Conservation (phyloP, 2,113 vertebrate species). For the Mixornis gularis region DNA sequence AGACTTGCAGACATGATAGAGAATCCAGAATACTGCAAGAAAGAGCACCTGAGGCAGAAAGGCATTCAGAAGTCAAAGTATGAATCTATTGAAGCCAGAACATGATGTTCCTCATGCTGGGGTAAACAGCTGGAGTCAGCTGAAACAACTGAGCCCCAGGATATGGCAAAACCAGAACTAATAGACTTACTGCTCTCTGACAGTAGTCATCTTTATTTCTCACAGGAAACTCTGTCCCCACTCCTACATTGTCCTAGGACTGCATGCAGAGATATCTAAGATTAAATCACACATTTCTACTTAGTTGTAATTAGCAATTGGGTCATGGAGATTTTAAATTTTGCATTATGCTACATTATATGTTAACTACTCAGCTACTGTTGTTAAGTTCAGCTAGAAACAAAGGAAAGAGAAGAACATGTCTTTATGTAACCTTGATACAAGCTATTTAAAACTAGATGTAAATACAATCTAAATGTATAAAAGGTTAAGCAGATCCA, state of each 20-base stretch:
- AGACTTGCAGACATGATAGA: background rate
- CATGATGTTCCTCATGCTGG: constrained; percentile 8
- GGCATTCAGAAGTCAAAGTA: constrained; percentile 21
- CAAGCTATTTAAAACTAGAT: background rate
- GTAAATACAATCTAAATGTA: background rate
- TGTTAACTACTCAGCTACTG: background rate
- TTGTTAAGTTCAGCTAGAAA: background rate
- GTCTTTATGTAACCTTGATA: background rate
- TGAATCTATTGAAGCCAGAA: background rate
- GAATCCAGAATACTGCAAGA: constrained; percentile 5
- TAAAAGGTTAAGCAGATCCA: background rate
- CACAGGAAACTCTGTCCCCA: background rate
- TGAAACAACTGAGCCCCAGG: constrained; percentile 39
- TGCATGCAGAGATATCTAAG: background rate
- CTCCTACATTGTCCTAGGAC: background rate
- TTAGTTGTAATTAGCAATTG: background rate
- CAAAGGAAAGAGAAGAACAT: background rate
- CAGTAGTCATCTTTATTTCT: background rate
- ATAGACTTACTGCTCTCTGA: background rate
- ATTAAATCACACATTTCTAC: background rate
- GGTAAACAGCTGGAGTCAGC: constrained; percentile 41
- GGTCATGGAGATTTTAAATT: background rate
- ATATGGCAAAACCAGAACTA: constrained; percentile 25
- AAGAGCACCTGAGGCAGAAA: constrained; percentile 35
- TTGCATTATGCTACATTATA: background rate